A percentile compares a stretch with the other conserved stretches of the same genome.
phyloP scores from a whole-genome alignment of 2,888 invertebrate genomes.

The Plebejus melissa region DNA sequence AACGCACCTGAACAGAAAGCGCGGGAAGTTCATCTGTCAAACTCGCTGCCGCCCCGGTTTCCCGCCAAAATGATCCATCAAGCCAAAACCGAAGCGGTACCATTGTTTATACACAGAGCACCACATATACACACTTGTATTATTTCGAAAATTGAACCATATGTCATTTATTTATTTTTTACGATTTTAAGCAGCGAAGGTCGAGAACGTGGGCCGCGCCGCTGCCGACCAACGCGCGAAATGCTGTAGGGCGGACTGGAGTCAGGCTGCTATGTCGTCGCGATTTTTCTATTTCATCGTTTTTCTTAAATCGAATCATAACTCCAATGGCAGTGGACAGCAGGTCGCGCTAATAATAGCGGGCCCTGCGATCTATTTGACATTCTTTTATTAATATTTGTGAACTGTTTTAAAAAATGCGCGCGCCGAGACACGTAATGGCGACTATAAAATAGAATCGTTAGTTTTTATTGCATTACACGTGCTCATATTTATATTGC shows the following conservation, averaged over 20 bases:
- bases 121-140: slow-evolving; percentile 37
- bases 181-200: slow-evolving; percentile 8
- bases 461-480: slow-evolving; percentile 15
- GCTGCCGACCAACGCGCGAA: slow-evolving; percentile 67
- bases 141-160: slow-evolving; percentile 26
- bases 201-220: slow-evolving; percentile 43
- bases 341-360: slow-evolving; percentile 57
- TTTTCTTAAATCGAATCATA: slow-evolving; percentile 64
- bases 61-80: slow-evolving; percentile 62
- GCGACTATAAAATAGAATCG: background rate
- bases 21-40: slow-evolving; percentile 72
- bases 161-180: slow-evolving; percentile 40
- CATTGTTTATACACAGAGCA: slow-evolving; percentile 56
- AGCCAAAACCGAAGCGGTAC: slow-evolving; percentile 51
- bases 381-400: slow-evolving; percentile 36
- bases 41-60: slow-evolving; percentile 52
- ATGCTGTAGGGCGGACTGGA: slow-evolving; percentile 68
- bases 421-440: background rate
- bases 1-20: slow-evolving; percentile 61
- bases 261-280: slow-evolving; percentile 51
- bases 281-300: slow-evolving; percentile 63
- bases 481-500: background rate
- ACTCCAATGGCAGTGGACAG: slow-evolving; percentile 53
- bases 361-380: slow-evolving; percentile 45
- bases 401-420: slow-evolving; percentile 33